Base-by-base conservation (phyloP, 2,113 vertebrate species). In the Vireo altiloquus region DNA sequence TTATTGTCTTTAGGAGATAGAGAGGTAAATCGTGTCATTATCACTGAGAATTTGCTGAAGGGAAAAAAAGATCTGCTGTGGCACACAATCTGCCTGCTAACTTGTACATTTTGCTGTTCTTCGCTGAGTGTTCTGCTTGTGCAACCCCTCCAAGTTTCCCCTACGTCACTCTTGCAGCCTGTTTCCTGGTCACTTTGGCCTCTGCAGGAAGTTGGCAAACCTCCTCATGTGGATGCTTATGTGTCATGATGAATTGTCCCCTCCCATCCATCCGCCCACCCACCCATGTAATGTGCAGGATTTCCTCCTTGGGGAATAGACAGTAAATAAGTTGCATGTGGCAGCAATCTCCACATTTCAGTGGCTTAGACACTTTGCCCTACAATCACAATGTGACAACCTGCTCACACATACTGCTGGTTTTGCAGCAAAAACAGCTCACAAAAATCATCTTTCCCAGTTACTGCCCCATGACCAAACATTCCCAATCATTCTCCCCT, bases 171-270 rank as follows among this genome's bases (percentile, higher is more conserved):
- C 33, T 47, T 54, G 74, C 92, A 96, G 68, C 91, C 98, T 98
- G 98, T 97, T 98, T 98, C 98, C 98, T 98, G 98, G 89, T 97
- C 97, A 89, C 89, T 91, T 94, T 97, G 97, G 96, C 98, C 98
- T 98, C 96, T 95, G 54, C 27, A 87, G 96, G 96, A 96, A 96
- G 81, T 37, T 98, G 98, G 96, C 97, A 93, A 70, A 40, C 40
- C 30, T 91, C 90, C 95, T 85, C 69, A 44, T 85, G 52, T 87
- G 88, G 59, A 96, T 94, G 65, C 42, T 76, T 97, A 81, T 90
- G 89, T 97, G 92, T 97, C 92, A 72, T 66, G 94, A 96, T 60
- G 95, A 94, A 85, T 95, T 96, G 95, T 89, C 50, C 46, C 89
- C 82, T 91, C 82, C 85, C 82, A 87, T 71, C 52, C 80, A 93